These are phyloP conservation scores for Botrylloides violaceus DNA, from an alignment of 23 tunicate species.

Conservation along the genomic window DNA sequence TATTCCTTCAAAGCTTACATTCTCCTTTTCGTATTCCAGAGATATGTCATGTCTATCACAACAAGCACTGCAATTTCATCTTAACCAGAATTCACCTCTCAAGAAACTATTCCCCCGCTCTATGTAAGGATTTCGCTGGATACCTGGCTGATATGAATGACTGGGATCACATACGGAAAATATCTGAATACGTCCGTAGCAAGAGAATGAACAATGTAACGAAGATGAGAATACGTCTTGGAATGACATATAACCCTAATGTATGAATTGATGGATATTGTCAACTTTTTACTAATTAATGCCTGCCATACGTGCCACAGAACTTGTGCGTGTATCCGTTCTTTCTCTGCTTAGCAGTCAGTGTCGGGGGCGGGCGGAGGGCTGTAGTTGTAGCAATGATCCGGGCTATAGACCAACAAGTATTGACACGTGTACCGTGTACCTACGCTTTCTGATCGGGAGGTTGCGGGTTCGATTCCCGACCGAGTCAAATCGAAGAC, in stretches of 20 bases:
- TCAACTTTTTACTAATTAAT: no score
- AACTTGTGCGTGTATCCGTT: no score
- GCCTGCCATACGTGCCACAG: no score
- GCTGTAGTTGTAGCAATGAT: no score
- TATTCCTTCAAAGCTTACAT: neutral
- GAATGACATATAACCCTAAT: conserved; percentile 2
- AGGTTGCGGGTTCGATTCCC: no score
- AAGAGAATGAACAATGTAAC: neutral
- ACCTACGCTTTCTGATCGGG: no score
- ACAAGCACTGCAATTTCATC: neutral
- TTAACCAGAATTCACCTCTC: neutral
- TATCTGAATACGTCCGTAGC: neutral
- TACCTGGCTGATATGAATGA: conserved; percentile 1
- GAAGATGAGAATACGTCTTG: neutral
- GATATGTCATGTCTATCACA: neutral
- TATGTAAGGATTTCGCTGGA: conserved; percentile 8
- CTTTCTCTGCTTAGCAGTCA: no score
- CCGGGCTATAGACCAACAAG: no score
- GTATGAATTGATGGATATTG: no score
- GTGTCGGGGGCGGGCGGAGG: no score
- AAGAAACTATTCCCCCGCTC: neutral
- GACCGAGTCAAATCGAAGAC: no score
- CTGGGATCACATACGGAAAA: neutral
- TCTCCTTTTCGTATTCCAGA: neutral
- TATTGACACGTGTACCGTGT: no score